Evolutionary conservation across 2,888 invertebrate genomes (phyloP), one percentile per base, ranked within the genome.

Genomic region (Plebejus melissa): DNA sequence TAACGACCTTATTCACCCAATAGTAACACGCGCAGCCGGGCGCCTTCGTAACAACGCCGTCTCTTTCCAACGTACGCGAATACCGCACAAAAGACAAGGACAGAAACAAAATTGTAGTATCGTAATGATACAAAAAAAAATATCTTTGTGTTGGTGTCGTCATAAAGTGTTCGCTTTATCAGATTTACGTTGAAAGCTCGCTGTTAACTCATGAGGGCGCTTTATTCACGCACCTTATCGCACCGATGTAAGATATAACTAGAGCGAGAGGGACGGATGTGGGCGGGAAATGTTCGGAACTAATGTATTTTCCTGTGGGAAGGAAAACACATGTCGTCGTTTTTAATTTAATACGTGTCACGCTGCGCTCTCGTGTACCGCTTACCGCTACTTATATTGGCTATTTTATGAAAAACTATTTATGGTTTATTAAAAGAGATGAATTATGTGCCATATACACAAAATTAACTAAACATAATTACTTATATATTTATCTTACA

Each of bases 221-320:
- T 85, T 83, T 82, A 80, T 88, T 82, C 79, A 77, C 77, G 80
- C 80, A 86, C 86, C 83, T 85, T 83, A 80, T 91, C 86, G 77
- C 76, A 72, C 79, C 41, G 58, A 76, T 36, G 57, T 77, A 41
- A 13, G 41, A 46, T 65, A 11, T 74, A 50, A 74, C 69, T 46
- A 38, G 90, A 81, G 82, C 32, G 85, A 91, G 74, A 81, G 84
- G 80, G 90, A 91, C 65, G 78, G 80, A 65, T 28, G 79, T 81
- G 79, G 77, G 77, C 82, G 87, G 93, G 87, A 93, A 93, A 92
- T 93, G 91, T 89, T 88, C 58, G 84, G 83, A 85, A 88, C 91
- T 93, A 92, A 93, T 93, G 89, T 91, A 89, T 92, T 93, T 93
- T 92, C 92, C 92, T 93, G 90, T 91, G 93, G 91, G 93, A 93